These are phyloP conservation scores for Diaphora mendica DNA, from an alignment of 2,888 invertebrate genomes.

Conservation along the genomic window DNA sequence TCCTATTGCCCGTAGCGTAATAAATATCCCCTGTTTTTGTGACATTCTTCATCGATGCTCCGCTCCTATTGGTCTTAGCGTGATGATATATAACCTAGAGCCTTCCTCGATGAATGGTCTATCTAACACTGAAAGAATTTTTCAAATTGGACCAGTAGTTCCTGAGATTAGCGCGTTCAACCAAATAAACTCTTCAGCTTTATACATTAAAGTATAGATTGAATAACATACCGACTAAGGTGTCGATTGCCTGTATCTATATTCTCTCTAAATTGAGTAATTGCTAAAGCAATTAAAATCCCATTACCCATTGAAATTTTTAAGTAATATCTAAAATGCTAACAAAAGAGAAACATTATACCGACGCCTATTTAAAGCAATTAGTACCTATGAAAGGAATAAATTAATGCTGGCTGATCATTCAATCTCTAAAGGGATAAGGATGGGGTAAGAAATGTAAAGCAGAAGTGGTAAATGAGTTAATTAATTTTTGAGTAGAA, in stretches of 20 bases:
- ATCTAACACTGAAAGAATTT: no score
- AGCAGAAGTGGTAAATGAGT: background rate
- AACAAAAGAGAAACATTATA: constrained; percentile 39
- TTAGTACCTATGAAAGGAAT: constrained; percentile 37
- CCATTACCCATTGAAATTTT: constrained; percentile 55
- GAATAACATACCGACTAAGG: background rate
- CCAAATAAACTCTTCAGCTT: no score
- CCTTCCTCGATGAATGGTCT: no score
- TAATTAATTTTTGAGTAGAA: background rate
- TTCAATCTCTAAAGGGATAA: constrained; percentile 9
- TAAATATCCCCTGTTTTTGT: no score
- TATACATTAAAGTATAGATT: background rate
- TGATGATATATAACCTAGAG: no score
- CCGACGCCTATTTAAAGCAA: constrained; percentile 31
- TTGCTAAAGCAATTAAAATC: constrained; percentile 63
- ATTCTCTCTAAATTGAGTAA: constrained; percentile 58
- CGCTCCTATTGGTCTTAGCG: no score
- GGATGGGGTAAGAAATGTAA: background rate
- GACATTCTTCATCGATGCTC: no score
- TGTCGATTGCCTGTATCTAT: constrained; percentile 31
- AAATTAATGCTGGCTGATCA: constrained; percentile 14
- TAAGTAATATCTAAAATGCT: constrained; percentile 39
- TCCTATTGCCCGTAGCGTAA: no score
- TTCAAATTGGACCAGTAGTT: no score
- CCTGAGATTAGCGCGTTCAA: no score